phyloP scores from a whole-genome alignment of 2,797 vertebrate genomes.

The Macropus fuliginosus region DNA sequence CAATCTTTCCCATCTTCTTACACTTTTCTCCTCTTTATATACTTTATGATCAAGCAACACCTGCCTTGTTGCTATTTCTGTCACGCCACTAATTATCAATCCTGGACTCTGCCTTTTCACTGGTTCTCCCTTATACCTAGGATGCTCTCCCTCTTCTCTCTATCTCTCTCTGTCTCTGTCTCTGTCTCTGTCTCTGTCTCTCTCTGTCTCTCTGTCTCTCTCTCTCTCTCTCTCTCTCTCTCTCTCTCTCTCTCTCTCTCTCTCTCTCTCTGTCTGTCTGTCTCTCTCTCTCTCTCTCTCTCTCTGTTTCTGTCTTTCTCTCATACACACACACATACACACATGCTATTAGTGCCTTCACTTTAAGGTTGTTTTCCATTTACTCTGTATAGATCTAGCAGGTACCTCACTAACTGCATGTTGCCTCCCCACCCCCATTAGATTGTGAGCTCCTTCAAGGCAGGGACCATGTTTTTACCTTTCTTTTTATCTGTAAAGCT shows the following conservation, averaged over 20 bases:
- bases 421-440: neutral
- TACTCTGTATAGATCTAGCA: neutral
- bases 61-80: neutral
- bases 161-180: too few relatives aligned
- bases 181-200: too few relatives aligned
- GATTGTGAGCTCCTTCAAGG: neutral
- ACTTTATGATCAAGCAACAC: neutral
- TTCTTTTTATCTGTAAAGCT: neutral
- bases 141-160: neutral
- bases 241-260: too few relatives aligned
- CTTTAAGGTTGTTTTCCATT: neutral
- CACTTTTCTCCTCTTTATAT: neutral
- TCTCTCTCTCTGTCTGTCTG: too few relatives aligned
- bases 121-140: neutral
- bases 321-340: neutral
- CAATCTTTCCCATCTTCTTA: neutral
- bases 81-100: neutral
- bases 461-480: neutral
- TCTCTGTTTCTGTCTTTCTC: neutral
- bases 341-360: neutral
- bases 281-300: neutral
- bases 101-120: neutral
- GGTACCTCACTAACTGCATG: neutral
- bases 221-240: too few relatives aligned
- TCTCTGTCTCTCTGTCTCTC: too few relatives aligned